Percentiles rank a stretch among this genome's conserved stretches.
Conservation (phyloP, 2,113 vertebrate genomes). For the Benitochromis conjunctus region DNA sequence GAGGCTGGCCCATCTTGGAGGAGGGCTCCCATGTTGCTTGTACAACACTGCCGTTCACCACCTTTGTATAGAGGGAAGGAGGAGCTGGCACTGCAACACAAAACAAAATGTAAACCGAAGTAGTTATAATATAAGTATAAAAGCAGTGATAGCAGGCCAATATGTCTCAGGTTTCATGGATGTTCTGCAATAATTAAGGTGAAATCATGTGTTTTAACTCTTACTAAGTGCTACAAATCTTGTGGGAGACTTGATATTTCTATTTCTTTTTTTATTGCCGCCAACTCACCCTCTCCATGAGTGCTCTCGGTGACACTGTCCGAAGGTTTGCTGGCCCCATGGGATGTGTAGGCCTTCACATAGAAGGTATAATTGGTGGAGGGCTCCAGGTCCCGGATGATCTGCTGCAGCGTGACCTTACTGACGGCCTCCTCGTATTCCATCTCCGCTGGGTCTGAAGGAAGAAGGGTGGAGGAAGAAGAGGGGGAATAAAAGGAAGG, state of each 20-base stretch:
- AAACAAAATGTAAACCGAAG: neutral
- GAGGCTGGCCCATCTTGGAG: constrained; percentile 83
- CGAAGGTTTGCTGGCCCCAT: constrained; percentile 91
- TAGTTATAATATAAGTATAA: neutral
- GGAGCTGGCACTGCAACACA: constrained; percentile 84
- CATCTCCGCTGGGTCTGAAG: constrained; percentile 86
- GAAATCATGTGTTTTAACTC: neutral
- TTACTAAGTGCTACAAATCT: neutral
- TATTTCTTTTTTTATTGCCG: neutral
- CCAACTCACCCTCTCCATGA: constrained; percentile 87
- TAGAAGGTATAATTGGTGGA: constrained; percentile 96
- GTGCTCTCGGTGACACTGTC: constrained; percentile 82
- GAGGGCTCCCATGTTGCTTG: constrained; percentile 89
- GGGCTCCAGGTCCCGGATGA: constrained; percentile 90
- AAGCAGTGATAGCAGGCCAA: neutral
- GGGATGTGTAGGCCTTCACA: constrained; percentile 94
- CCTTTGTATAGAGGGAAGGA: constrained; percentile 83
- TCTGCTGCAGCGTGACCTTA: constrained; percentile 90
- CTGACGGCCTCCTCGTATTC: constrained; percentile 98
- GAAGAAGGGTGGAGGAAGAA: neutral
- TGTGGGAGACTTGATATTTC: neutral
- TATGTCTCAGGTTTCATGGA: neutral
- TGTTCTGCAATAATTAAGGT: neutral
- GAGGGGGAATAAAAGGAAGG: neutral
- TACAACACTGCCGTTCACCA: constrained; percentile 82